Evolutionary conservation across 1,140 invertebrate species (phyloP).

Genomic region (Onthophagus taurus): DNA sequence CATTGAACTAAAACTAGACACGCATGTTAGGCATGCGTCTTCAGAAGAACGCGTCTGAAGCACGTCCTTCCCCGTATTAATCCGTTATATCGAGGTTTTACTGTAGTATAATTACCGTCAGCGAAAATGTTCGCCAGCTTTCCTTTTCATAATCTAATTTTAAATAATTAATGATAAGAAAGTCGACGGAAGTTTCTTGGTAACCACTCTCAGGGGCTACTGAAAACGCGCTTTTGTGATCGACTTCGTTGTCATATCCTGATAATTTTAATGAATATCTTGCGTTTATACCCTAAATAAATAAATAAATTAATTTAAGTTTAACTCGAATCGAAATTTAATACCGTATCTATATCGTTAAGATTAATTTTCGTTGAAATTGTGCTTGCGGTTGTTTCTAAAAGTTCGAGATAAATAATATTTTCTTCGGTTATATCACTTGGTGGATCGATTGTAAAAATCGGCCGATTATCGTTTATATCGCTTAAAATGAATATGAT

Average conservation of each 20-base stretch:
- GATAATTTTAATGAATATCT: constrained; percentile 1
- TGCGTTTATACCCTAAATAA: constrained; percentile 10
- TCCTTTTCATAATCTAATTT: constrained; percentile 11
- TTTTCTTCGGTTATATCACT: constrained; percentile 4
- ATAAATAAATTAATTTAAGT: not conserved
- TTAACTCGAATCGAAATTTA: no score
- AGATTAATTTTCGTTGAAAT: not conserved
- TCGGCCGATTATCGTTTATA: constrained; percentile 8
- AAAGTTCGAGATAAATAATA: not conserved
- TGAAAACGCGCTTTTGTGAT: constrained; percentile 1
- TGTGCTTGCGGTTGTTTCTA: not conserved
- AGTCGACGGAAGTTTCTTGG: not conserved
- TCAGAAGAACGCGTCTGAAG: no score
- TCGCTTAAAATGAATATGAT: constrained; percentile 12
- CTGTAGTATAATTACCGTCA: constrained; percentile 9
- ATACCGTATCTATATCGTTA: constrained; percentile 1
- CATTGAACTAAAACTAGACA: no score
- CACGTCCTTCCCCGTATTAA: no score
- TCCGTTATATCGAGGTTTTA: no score
- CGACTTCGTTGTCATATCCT: not conserved
- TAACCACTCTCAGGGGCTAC: constrained; percentile 8
- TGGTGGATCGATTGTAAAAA: not conserved
- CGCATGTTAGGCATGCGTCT: no score
- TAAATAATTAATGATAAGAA: constrained; percentile 3
- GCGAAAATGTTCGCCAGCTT: not conserved